Conservation (phyloP, 2,113 vertebrate genomes). For the Cyanoramphus novaezelandiae region DNA sequence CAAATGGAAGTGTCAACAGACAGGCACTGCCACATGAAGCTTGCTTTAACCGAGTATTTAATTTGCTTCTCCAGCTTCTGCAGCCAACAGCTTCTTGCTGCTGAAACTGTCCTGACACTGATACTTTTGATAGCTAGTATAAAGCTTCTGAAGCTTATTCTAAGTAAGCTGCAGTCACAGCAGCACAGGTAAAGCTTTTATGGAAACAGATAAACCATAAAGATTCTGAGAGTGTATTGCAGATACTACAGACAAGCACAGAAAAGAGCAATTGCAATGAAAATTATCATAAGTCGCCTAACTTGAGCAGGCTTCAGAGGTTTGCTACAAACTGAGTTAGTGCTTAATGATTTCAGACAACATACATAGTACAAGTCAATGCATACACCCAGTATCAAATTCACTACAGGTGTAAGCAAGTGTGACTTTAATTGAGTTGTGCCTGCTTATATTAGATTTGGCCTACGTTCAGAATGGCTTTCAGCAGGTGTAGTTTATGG, state of each 20-base stretch:
- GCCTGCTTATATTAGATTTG: not conserved
- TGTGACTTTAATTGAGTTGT: not conserved
- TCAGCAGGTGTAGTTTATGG: not conserved
- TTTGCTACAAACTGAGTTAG: not conserved
- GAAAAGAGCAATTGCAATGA: not conserved
- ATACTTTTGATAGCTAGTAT: not conserved
- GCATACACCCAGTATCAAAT: not conserved
- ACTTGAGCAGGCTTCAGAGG: not conserved
- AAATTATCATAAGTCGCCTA: conserved; percentile 19
- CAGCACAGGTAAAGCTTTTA: not conserved
- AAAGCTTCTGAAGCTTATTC: not conserved
- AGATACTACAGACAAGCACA: not conserved
- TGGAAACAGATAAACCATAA: not conserved
- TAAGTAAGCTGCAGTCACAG: not conserved
- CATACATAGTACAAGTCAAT: not conserved
- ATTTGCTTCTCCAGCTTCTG: conserved; percentile 6
- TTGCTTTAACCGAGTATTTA: not conserved
- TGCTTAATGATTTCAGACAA: conserved; percentile 5
- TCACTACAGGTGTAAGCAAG: not conserved
- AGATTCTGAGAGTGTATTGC: not conserved
- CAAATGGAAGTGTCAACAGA: not conserved
- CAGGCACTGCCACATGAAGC: not conserved
- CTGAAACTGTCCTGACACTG: not conserved
- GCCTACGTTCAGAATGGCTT: not conserved
- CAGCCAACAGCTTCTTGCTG: not conserved